Evolutionary conservation across 2,888 invertebrate species (phyloP), one percentile per base, ranked within the genome.

Genomic region (Harpalus rubripes): DNA sequence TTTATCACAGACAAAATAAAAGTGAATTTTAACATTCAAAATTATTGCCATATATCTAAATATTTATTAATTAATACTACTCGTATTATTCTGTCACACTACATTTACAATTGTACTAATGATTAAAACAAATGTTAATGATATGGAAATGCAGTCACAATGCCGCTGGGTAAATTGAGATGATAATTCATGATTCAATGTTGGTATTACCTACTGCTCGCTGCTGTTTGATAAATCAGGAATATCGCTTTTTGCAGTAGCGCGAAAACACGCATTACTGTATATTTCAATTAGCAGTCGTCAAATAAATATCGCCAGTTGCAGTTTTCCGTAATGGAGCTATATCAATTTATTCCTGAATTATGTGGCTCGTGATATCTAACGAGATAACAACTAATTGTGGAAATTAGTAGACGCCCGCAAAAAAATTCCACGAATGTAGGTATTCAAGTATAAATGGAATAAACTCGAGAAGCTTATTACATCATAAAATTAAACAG

Each of bases 221-320:
- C 39, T 68, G 39, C 15, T 32, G 7, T 68, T 68, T 32, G 68
- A 68, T 68, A 68, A 68, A 68, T 39, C 68, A 68, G 68, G 15
- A 32, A n/a, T 68, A 68, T 68, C 41, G 68, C 68, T 68, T 68
- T 68, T 68, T 68, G 68, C 68, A 12, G n/a, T 68, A 68, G 32
- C 68, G 12, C n/a, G 68, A 68, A 39, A 68, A 68, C 39, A 39
- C 32, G 39, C 68, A 68, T 68, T 68, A 68, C 39, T 32, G 68
- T 39, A 68, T 68, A 44, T 74, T 74, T 74, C 72, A 41, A 74
- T 74, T 74, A 74, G 18, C 41, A 74, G 72, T 44, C 44, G 44
- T 44, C 72, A 74, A 74, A 74, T 74, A 74, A 74, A 74, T 74
- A 41, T 5, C 16, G 72, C 68, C 12, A 39, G 12, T 44, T 32